Base-by-base conservation (phyloP, 2,113 vertebrate species). In the Carassius auratus region DNA sequence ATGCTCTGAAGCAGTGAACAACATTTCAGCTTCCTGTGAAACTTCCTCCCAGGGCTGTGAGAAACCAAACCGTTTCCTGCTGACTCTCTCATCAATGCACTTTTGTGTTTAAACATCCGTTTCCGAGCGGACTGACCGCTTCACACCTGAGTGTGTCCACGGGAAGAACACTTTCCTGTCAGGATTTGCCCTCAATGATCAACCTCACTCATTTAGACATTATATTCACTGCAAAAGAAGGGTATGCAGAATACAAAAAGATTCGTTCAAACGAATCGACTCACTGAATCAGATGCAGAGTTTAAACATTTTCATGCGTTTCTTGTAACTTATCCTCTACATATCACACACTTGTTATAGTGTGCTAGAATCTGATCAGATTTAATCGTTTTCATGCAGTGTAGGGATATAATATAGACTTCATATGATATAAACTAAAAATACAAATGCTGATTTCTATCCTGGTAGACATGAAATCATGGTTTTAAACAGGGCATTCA, bases 101-200 rank as follows among this genome's bases (percentile, higher is more conserved):
- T 73, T 57, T 77, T 50, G 64, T 84, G 81, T 69, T 69, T 64
- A 87, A 79, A 87, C 81, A 79, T 84, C 81, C 64, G 30, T 57
- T 84, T 87, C 88, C 59, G 45, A 76, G 66, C 80, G 74, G 15
- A 76, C 52, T 76, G 69, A 42, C 71, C 2, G n/a, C 57, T 52
- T 6, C 59, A 79, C 76, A 79, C 76, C 76, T 76, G 83, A 19
- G 61, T 19, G 57, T 76, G 57, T 42, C 33, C 19, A 21, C 8
- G 23, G 76, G 76, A 79, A 23, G 57, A 13, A 38, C 13, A 42
- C 8, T 9, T 36, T 23, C 76, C 55, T 23, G 55, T 61, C 33
- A 7, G 55, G 55, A 42, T n/a, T 42, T 12, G 2, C 4, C 73
- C 75, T 12, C 50, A 7, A n/a, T 38, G 4, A 36, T 19, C 17